Evolutionary conservation across 2,113 vertebrate species (phyloP).

Genomic region (Chinchilla lanigera): DNA sequence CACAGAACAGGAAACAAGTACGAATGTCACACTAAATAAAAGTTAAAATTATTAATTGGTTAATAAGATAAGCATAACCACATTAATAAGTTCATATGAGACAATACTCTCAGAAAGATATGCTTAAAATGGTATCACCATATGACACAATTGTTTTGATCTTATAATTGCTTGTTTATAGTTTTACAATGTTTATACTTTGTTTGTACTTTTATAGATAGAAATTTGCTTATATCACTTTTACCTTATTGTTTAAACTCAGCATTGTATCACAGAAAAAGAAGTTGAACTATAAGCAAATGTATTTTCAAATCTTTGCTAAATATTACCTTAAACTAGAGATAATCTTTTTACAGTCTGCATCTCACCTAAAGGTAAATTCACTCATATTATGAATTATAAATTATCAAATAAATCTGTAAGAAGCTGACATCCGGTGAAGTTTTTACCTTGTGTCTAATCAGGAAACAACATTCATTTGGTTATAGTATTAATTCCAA

Average conservation of each 20-base stretch:
- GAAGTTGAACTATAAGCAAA: background rate
- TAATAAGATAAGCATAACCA: background rate
- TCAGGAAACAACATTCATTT: slow-evolving; percentile 58
- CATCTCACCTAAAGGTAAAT: slow-evolving; percentile 70
- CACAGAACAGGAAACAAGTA: background rate
- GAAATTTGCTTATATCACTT: slow-evolving; percentile 2
- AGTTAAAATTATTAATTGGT: slow-evolving; percentile 38
- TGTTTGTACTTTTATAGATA: slow-evolving; percentile 35
- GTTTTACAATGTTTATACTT: background rate
- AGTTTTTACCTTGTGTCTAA: slow-evolving; percentile 21
- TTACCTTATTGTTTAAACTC: slow-evolving; percentile 42
- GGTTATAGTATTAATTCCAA: slow-evolving; percentile 66
- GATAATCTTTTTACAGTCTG: slow-evolving; percentile 51
- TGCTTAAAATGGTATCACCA: background rate
- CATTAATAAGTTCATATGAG: background rate
- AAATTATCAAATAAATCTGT: slow-evolving; percentile 63
- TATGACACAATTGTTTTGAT: slow-evolving; percentile 6
- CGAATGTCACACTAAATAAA: background rate
- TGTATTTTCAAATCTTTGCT: slow-evolving; percentile 9
- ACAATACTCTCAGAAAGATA: background rate
- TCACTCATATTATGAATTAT: slow-evolving; percentile 43
- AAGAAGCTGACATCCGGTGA: slow-evolving; percentile 44
- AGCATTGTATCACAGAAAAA: slow-evolving; percentile 38
- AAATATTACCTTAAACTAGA: slow-evolving; percentile 55
- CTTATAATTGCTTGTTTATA: background rate